Evolutionary conservation across 1,140 invertebrate species (phyloP).

Genomic region (Sycophila sp.): DNA sequence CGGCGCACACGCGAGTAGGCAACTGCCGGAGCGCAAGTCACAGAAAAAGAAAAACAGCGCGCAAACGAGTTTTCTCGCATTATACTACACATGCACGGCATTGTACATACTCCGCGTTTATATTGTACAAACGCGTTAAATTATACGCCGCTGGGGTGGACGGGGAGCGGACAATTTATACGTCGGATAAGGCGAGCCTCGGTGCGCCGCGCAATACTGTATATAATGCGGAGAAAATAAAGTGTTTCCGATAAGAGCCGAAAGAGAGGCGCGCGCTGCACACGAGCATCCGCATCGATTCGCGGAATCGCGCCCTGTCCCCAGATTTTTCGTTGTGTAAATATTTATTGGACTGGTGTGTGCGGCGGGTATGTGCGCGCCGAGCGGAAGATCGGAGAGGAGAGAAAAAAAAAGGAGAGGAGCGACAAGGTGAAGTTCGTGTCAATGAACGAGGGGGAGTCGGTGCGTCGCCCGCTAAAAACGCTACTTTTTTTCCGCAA

Average conservation of each 20-base stretch:
- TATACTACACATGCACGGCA: too few species aligned
- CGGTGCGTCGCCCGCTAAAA: background rate
- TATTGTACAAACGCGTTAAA: too few species aligned
- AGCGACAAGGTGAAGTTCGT: slow-evolving; percentile 2
- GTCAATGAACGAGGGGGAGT: slow-evolving; percentile 5
- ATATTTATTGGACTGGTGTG: background rate
- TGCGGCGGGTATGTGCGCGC: background rate
- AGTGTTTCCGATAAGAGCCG: slow-evolving; percentile 2
- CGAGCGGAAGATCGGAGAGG: background rate
- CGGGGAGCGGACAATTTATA: too few species aligned
- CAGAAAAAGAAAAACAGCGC: too few species aligned
- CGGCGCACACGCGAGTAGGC: too few species aligned
- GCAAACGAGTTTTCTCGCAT: too few species aligned
- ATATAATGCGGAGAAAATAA: slow-evolving; percentile 12
- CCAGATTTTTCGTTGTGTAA: background rate
- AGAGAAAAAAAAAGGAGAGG: background rate
- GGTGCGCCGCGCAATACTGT: background rate
- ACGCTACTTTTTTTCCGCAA: background rate
- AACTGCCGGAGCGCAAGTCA: too few species aligned
- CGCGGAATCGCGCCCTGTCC: background rate
- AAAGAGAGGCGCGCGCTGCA: background rate
- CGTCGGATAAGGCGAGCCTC: background rate
- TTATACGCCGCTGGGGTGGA: too few species aligned
- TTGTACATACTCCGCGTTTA: too few species aligned
- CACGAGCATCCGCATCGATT: background rate